Evolutionary conservation across 2,113 vertebrate genomes (phyloP), one percentile per base, ranked within the genome.

Genomic region (Eolophus roseicapilla): DNA sequence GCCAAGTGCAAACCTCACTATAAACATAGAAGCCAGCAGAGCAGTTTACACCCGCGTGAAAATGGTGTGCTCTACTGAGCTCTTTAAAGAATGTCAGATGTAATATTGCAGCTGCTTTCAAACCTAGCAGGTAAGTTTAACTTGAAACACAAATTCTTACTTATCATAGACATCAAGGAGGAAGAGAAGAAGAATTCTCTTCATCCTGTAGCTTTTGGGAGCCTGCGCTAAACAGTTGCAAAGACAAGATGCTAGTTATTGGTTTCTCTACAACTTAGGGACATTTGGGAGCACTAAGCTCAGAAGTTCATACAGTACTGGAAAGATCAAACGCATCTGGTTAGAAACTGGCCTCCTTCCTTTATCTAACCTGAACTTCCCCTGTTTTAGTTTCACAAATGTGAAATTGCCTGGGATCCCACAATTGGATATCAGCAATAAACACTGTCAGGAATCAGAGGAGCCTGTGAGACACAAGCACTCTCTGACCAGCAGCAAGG

Each of bases 141-240:
- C 75, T 86, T 82, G 73, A 88, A 97, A 94, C 21, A 74, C 37
- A 49, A 88, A 91, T 63, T 90, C 41, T 29, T 53, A 83, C 43
- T 88, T 20, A 77, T 37, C 21, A 62, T 8, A 60, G 47, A 50
- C 31, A 74, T 77, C 35, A 86, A 92, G 90, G 90, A 21, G 70
- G 49, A 80, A 59, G 9, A 50, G 20, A 69, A 80, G 33, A 71
- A 74, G 8, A 63, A 62, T 74, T 74, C 23, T 73, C 41, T 88
- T 83, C 39, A 55, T 47, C 71, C 46, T 43, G 27, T n/a, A 82
- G 33, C 16, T 79, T 70, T 55, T 52, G 52, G 37, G 19, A 47
- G 47, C 35, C 46, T 57, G 15, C n/a, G 44, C 31, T 47, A 82
- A 64, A 55, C 23, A 75, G 59, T 21, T 86, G 47, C 55, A 86